Percentiles rank a stretch among this genome's conserved stretches.
Conservation (phyloP, 2,113 vertebrate species). For the Nipponia nippon region DNA sequence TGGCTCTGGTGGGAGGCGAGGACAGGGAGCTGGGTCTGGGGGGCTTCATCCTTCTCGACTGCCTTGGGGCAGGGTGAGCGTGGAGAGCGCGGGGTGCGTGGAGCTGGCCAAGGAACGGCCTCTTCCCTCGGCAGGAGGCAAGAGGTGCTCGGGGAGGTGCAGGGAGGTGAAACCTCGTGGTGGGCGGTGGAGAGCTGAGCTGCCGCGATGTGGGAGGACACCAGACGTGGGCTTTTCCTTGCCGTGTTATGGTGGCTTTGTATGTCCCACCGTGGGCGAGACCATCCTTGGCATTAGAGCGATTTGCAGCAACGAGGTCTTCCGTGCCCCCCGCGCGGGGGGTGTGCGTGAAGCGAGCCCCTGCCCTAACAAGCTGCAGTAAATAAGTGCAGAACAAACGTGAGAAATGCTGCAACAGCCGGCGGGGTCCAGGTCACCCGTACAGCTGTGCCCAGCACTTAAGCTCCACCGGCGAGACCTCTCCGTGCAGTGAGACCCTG, state of each 20-base stretch:
- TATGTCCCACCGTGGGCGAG: neutral
- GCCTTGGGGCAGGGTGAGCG: neutral
- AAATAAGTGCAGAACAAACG: neutral
- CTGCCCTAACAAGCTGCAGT: neutral
- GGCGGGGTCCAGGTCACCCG: neutral
- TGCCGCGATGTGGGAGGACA: neutral
- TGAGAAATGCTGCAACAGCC: neutral
- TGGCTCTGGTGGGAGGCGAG: neutral
- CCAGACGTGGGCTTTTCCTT: neutral
- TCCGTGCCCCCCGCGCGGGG: accelerated
- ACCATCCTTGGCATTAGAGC: neutral
- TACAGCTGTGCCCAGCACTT: neutral
- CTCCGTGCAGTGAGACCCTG: neutral
- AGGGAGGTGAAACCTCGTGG: neutral
- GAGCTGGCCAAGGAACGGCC: neutral
- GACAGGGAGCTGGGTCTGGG: neutral
- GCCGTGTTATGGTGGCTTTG: neutral
- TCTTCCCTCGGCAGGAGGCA: neutral
- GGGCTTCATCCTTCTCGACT: neutral
- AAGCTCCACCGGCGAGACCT: neutral
- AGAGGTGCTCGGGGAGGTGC: neutral
- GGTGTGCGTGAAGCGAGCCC: neutral
- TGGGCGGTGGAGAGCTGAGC: neutral
- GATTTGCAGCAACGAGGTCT: neutral
- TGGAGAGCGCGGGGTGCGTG: accelerated